Base-by-base conservation (phyloP, 2,797 vertebrate genomes). In the Premnoplex brunnescens region DNA sequence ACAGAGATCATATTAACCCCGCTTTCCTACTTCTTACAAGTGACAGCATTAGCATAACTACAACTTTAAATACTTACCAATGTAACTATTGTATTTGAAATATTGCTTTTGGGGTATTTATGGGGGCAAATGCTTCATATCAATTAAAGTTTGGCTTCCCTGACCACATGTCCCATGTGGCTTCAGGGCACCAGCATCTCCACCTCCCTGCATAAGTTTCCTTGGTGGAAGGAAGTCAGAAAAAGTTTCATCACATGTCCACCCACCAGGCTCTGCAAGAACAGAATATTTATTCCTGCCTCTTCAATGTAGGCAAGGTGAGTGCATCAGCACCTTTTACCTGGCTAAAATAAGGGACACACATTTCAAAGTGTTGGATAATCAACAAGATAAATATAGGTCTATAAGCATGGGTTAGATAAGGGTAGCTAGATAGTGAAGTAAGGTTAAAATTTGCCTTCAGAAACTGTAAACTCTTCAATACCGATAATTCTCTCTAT, bases 101-200 rank as follows among this genome's bases (percentile, higher is more conserved):
- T 69, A 63, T 4, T 71, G 23, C 8, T 74, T 83, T 67, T 62
- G 41, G 28, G 14, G 10, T 72, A 73, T 62, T 85, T 55, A 82
- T 2, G 5, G 10, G 8, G 23, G n/a, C 8, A 85, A 94, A 85
- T 84, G 16, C 24, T 63, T 48, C 2, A 0, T 19, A 71, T 26
- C 32, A 82, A 28, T 56, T 79, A 66, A 89, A 83, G 36, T 32
- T 12, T 43, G 24, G 26, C 27, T 88, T 75, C 32, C 36, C 51
- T 43, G 13, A 51, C 20, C 44, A 48, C 1, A 0, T 17, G 10
- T 52, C 44, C 64, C 14, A 9, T 3, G 10, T 27, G 28, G 32
- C 43, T 78, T 34, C 10, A 2, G 49, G 10, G 44, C 37, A 83
- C 16, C 46, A 84, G 32, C 44, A 75, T 5, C 14, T 74, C 43